Percentiles rank a stretch among this genome's conserved stretches.
Conservation (phyloP, 2,797 vertebrate species). For the Tragelaphus eurycerus region DNA sequence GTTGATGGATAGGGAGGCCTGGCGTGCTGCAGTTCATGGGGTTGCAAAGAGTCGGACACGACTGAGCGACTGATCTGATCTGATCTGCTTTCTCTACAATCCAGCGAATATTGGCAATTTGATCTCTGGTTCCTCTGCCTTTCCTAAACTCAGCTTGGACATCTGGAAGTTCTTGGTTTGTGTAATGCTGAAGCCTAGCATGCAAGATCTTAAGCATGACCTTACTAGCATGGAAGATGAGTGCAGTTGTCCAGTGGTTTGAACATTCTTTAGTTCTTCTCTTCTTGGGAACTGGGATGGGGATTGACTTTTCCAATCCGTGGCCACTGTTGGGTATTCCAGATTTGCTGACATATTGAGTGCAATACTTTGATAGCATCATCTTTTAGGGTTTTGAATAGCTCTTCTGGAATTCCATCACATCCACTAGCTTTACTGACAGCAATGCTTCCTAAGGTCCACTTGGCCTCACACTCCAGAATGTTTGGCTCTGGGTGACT, state of each 20-base stretch:
- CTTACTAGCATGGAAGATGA: background rate
- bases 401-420: background rate
- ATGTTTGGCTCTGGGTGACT: background rate
- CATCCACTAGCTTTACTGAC: background rate
- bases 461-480: background rate
- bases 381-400: background rate
- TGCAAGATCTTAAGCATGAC: background rate
- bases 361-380: background rate
- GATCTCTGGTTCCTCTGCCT: background rate
- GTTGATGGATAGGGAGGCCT: too few species aligned
- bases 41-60: too few species aligned
- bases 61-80: too few species aligned
- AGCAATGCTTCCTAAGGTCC: background rate
- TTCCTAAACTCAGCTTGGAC: too few species aligned
- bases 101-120: background rate
- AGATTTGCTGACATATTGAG: background rate
- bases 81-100: background rate
- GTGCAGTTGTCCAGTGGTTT: background rate
- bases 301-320: background rate
- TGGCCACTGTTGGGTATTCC: background rate
- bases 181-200: too few species aligned
- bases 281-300: background rate
- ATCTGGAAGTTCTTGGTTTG: too few species aligned
- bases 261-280: background rate
- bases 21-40: too few species aligned